phyloP scores from a whole-genome alignment of 2,888 invertebrate genomes.

The Sinotaia quadrata region DNA sequence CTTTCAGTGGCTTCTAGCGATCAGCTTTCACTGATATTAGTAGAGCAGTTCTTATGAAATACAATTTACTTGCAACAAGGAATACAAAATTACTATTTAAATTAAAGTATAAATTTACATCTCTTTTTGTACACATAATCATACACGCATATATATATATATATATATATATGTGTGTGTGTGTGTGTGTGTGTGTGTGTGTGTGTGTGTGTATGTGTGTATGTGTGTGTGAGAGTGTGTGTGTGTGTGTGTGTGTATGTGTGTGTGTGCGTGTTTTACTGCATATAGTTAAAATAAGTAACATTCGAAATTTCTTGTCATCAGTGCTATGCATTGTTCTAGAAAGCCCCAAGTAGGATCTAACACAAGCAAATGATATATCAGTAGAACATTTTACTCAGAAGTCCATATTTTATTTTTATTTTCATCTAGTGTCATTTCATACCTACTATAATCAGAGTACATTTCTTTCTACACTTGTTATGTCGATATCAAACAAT shows the following conservation, averaged over 20 bases:
- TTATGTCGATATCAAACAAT: neutral
- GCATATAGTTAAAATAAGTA: neutral
- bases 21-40: too few species aligned
- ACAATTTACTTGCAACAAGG: too few species aligned
- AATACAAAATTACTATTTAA: too few species aligned
- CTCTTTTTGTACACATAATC: neutral
- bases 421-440: neutral
- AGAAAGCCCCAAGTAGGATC: too few species aligned
- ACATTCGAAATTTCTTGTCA: neutral
- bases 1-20: too few species aligned
- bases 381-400: too few species aligned
- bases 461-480: neutral
- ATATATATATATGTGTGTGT: neutral
- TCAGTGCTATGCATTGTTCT: too few species aligned
- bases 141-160: neutral
- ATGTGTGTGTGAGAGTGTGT: slow-evolving; percentile 1
- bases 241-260: neutral
- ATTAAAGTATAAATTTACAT: too few species aligned
- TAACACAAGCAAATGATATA: too few species aligned
- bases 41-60: too few species aligned
- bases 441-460: neutral
- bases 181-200: neutral
- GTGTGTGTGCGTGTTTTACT: neutral
- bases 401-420: neutral
- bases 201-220: neutral